A percentile compares a stretch with the other conserved stretches of the same genome.
Conservation (phyloP, 2,888 invertebrate genomes). For the Strigamia crassipes region DNA sequence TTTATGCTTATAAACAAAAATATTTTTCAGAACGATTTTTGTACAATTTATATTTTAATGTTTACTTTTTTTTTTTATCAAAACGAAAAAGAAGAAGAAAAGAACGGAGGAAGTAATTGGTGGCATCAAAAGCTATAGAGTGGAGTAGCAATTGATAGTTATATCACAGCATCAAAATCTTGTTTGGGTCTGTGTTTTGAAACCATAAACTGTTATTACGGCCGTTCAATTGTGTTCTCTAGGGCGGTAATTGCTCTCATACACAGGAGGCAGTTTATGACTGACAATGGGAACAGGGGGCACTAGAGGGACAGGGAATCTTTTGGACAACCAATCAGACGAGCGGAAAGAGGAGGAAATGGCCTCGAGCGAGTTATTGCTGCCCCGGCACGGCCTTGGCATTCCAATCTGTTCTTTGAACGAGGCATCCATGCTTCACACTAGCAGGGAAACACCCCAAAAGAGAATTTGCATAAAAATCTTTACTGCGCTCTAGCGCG, state of each 20-base stretch:
- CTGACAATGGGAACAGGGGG: constrained; percentile 21
- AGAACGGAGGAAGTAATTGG: not conserved
- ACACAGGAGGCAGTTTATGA: constrained; percentile 21
- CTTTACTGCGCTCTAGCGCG: not conserved
- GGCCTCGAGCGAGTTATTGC: constrained; percentile 5
- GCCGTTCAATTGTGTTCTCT: constrained; percentile 16
- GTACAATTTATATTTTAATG: not conserved
- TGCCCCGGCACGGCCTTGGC: constrained; percentile 16
- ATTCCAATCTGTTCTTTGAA: constrained; percentile 11
- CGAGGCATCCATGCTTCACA: not conserved
- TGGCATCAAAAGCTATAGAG: not conserved
- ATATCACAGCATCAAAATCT: constrained; percentile 17
- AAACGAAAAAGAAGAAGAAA: not conserved
- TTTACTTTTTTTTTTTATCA: not conserved
- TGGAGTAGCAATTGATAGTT: not conserved
- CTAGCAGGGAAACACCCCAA: constrained; percentile 1
- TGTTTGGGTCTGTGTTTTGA: constrained; percentile 17
- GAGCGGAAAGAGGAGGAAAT: constrained; percentile 6
- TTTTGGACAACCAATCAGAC: constrained; percentile 5
- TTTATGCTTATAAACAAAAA: no score
- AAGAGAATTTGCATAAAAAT: constrained; percentile 16
- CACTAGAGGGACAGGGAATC: constrained; percentile 5
- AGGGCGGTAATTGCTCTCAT: constrained; percentile 11
- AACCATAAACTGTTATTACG: constrained; percentile 21
- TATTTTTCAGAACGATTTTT: no score